Evolutionary conservation across 2,888 invertebrate genomes (phyloP), one percentile per base, ranked within the genome.

Genomic region (Netelia melanura): DNA sequence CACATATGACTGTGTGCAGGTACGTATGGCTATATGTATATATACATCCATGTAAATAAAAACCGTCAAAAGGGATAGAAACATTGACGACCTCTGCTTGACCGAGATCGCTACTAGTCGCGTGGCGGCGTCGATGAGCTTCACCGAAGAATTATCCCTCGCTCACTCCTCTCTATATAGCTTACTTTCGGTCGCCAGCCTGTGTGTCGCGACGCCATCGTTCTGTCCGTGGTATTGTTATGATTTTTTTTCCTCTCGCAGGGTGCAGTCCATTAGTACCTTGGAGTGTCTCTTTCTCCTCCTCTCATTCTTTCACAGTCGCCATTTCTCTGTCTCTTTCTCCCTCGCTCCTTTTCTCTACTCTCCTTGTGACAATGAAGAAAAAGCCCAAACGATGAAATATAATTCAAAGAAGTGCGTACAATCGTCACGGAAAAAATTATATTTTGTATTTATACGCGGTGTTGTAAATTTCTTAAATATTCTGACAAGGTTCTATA

Each of bases 51-150:
- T 14, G 21, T 17, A 58, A n/a, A 58, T 58, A 21, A 23, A 21
- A 21, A 58, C 3, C 58, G 23, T 21, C 17, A 58, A 58, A 58
- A 58, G 58, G 8, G 58, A 58, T 17, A 58, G 21, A 21, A 58
- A 10, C 58, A 58, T 9, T 17, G 58, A 58, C 58, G 58, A 58
- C 58, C 58, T 58, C 58, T 58, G 21, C 17, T 58, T 58, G 58
- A 58, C 58, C 58, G 56, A 17, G 8, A 58, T 9, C 10, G 58
- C 58, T 48, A 48, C 48, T 3, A 14, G 6, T 58, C 21, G 17
- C 56, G 58, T 58, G 58, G 58, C 21, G 17, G 17, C 21, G 6
- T 48, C 48, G 48, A 48, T 21, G 21, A 21, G 58, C 5, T 23
- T 6, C 48, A 3, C 48, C 11, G 48, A 48, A 48, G 48, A 48